A percentile compares a stretch with the other conserved stretches of the same genome.
Conservation (phyloP, 2,113 vertebrate species). For the Choloepus hoffmanni region DNA sequence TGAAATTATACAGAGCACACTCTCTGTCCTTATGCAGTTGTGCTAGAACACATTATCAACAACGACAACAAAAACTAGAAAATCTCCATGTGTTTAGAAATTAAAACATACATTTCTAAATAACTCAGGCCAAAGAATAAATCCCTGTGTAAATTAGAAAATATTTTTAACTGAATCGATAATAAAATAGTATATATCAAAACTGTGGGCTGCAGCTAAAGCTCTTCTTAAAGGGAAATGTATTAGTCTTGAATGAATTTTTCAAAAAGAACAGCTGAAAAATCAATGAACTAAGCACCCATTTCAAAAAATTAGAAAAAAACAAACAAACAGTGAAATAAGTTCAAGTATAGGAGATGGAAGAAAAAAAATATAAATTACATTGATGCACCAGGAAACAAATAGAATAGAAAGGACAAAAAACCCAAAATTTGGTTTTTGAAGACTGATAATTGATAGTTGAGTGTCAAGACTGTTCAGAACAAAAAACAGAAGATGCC, state of each 20-base stretch:
- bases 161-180: not conserved
- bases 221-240: not conserved
- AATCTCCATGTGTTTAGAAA: not conserved
- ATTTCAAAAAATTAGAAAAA: constrained; percentile 23
- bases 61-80: not conserved
- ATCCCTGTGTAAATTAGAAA: not conserved
- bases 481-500: not conserved
- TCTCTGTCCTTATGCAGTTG: not conserved
- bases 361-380: constrained; percentile 29
- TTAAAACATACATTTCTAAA: constrained; percentile 20
- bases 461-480: not conserved
- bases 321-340: not conserved
- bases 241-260: constrained; percentile 41
- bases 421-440: not conserved
- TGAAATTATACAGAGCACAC: not conserved
- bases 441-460: not conserved
- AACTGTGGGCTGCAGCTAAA: not conserved
- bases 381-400: not conserved
- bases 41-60: not conserved
- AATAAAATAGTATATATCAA: not conserved
- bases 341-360: not conserved
- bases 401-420: not conserved
- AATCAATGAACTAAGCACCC: constrained; percentile 1
- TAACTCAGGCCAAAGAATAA: constrained; percentile 5
- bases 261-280: constrained; percentile 11